These are phyloP conservation scores for Noctua pronuba DNA, from an alignment of 2,888 invertebrate species.

Conservation along the genomic window DNA sequence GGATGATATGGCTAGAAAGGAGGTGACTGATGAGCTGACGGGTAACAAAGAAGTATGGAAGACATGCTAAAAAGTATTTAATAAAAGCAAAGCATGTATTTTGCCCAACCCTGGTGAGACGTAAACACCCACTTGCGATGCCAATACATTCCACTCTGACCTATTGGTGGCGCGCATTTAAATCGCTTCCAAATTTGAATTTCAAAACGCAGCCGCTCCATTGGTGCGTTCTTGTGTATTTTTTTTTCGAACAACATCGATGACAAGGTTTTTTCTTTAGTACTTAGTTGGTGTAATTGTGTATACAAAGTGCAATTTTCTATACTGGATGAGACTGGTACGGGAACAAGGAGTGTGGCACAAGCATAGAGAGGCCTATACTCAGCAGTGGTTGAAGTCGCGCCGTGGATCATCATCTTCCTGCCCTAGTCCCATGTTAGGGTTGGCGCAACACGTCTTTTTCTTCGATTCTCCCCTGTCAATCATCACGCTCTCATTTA, in stretches of 20 bases:
- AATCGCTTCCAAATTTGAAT: conserved; percentile 86
- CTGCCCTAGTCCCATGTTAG: too few species aligned
- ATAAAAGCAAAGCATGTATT: neutral
- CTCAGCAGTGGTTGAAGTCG: too few species aligned
- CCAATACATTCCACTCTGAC: conserved; percentile 86
- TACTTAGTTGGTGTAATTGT: conserved; percentile 30
- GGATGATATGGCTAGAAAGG: neutral
- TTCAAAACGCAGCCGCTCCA: conserved; percentile 77
- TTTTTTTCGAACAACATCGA: conserved; percentile 68
- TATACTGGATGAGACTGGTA: neutral
- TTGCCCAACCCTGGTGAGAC: conserved; percentile 1
- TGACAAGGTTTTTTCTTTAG: conserved; percentile 70
- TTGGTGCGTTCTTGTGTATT: conserved; percentile 72
- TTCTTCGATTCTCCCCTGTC: too few species aligned
- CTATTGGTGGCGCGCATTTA: conserved; percentile 87
- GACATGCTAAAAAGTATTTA: neutral
- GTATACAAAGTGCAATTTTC: conserved; percentile 4
- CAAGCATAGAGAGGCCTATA: neutral
- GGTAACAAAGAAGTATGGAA: neutral
- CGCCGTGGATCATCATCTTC: neutral
- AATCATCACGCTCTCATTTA: too few species aligned
- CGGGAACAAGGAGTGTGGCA: neutral
- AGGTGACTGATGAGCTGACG: neutral
- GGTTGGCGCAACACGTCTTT: too few species aligned
- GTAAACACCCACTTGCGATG: conserved; percentile 76